Evolutionary conservation across 2,113 vertebrate genomes (phyloP).

Genomic region (Python bivittatus): DNA sequence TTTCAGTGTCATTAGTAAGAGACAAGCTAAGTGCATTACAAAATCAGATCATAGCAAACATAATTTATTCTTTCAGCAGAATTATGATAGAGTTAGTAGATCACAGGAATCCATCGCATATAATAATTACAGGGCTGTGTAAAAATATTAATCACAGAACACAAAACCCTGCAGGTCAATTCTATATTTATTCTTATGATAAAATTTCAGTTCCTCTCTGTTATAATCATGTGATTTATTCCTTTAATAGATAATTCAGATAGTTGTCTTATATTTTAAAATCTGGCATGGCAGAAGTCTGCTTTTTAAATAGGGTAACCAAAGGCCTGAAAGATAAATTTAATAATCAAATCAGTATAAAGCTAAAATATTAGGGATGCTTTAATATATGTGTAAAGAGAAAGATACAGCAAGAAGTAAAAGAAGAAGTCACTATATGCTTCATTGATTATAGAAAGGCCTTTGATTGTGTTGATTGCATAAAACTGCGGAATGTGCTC

Average conservation of each 20-base stretch:
- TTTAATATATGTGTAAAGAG: not conserved
- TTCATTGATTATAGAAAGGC: not conserved
- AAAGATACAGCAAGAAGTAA: not conserved
- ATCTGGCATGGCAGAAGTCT: not conserved
- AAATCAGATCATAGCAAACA: constrained; percentile 18
- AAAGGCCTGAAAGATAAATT: not conserved
- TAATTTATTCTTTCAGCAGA: constrained; percentile 17
- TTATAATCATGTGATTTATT: constrained; percentile 16
- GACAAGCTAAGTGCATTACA: constrained; percentile 9
- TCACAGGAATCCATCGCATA: constrained; percentile 23
- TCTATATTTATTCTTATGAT: constrained; percentile 16
- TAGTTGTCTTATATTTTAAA: not conserved
- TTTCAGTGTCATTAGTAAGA: constrained; percentile 2
- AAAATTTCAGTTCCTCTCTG: not conserved
- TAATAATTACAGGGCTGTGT: constrained; percentile 14
- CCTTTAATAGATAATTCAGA: not conserved
- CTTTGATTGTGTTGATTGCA: not conserved
- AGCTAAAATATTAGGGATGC: not conserved
- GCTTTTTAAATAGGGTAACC: not conserved
- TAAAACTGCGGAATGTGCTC: not conserved
- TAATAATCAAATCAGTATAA: not conserved
- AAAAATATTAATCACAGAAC: not conserved
- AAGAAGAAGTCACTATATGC: not conserved
- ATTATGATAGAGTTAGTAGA: constrained; percentile 39
- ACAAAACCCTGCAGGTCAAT: not conserved